phyloP scores from a whole-genome alignment of 2,797 vertebrate genomes.

The Leptoclinus maculatus region DNA sequence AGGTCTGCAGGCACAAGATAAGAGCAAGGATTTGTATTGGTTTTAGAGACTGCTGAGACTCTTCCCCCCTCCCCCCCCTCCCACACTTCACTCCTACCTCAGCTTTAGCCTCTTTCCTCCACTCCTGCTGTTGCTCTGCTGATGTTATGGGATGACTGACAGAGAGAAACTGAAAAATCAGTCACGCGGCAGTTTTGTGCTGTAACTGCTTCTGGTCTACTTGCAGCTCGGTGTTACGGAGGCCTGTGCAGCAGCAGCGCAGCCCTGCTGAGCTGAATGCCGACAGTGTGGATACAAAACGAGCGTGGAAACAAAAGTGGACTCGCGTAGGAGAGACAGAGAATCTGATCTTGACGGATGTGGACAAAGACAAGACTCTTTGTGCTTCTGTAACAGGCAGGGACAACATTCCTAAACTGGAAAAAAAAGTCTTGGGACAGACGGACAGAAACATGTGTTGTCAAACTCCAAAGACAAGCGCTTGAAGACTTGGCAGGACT shows the following conservation, averaged over 20 bases:
- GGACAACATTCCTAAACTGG: slow-evolving; percentile 74
- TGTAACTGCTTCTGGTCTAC: slow-evolving; percentile 95
- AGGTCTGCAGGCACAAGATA: slow-evolving; percentile 97
- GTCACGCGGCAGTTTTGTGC: slow-evolving; percentile 57
- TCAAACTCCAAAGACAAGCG: slow-evolving; percentile 58
- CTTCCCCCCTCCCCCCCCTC: neutral
- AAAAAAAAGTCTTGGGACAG: slow-evolving; percentile 65
- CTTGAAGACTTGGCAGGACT: slow-evolving; percentile 72
- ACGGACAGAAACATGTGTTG: slow-evolving; percentile 71
- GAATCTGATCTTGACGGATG: slow-evolving; percentile 54
- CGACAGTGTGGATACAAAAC: slow-evolving; percentile 53
- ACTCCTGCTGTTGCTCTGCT: slow-evolving; percentile 49
- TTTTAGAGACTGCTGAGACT: slow-evolving; percentile 87
- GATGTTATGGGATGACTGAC: slow-evolving; percentile 47
- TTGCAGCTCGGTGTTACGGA: slow-evolving; percentile 94
- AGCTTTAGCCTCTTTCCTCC: slow-evolving; percentile 71
- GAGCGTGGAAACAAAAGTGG: slow-evolving; percentile 45
- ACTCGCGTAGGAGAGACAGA: slow-evolving; percentile 38
- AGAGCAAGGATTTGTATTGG: slow-evolving; percentile 98
- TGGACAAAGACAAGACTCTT: slow-evolving; percentile 67
- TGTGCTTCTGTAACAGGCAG: slow-evolving; percentile 66
- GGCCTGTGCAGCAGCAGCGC: slow-evolving; percentile 88
- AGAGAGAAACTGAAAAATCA: slow-evolving; percentile 34
- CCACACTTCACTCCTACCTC: slow-evolving; percentile 63
- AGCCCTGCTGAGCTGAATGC: slow-evolving; percentile 91